A percentile compares a stretch with the other conserved stretches of the same genome.
phyloP scores from a whole-genome alignment of 1,140 invertebrate genomes.

The Acyrthosiphon pisum region DNA sequence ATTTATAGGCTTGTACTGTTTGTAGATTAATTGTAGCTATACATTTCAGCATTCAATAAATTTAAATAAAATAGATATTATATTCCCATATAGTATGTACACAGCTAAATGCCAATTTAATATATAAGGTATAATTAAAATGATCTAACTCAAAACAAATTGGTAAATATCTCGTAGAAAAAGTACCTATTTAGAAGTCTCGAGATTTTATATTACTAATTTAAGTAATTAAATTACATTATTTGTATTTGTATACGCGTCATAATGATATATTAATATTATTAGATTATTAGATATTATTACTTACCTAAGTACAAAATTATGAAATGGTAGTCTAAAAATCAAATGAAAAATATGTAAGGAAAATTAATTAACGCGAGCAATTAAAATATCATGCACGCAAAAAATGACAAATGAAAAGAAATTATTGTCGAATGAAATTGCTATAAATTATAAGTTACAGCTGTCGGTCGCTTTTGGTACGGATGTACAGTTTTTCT shows the following conservation, averaged over 20 bases:
- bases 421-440: not conserved
- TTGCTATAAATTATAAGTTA: not conserved
- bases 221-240: not conserved
- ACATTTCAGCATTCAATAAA: not conserved
- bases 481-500: not conserved
- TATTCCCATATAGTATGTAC: too few relatives aligned
- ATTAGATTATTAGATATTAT: not conserved
- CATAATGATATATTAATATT: not conserved
- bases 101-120: not conserved
- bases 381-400: not conserved
- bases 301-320: not conserved
- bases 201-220: not conserved
- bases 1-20: not conserved
- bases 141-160: not conserved
- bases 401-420: not conserved
- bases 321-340: not conserved
- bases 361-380: not conserved
- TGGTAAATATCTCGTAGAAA: not conserved
- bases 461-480: not conserved
- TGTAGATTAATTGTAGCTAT: not conserved
- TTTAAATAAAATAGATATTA: not conserved
- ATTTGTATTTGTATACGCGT: not conserved
- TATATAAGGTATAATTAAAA: not conserved
- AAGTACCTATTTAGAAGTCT: not conserved
- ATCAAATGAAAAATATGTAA: not conserved